Percentiles rank a stretch among this genome's conserved stretches.
Evolutionary conservation across 1,140 invertebrate species (phyloP).

Genomic region (Bombus affinis): DNA sequence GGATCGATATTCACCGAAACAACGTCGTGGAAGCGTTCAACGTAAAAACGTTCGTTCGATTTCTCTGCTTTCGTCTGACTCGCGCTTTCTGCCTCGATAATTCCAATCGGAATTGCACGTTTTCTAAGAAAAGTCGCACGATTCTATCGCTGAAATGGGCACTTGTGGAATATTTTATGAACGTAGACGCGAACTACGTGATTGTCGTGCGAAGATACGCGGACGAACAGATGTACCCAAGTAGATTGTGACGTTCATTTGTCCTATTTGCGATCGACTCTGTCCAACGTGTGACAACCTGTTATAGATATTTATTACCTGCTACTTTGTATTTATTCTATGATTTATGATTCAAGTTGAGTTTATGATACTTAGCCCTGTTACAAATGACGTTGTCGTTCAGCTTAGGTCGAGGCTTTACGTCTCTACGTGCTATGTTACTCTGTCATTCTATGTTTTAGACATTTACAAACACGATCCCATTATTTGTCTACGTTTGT

Average conservation of each 20-base stretch:
- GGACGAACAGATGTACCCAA: too few species aligned
- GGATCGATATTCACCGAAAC: constrained; percentile 2
- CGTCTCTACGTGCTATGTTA: neutral
- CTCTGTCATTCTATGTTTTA: neutral
- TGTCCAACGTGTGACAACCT: neutral
- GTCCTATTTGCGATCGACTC: neutral
- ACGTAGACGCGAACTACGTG: neutral
- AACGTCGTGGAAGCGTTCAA: neutral
- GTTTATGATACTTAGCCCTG: neutral
- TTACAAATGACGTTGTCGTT: neutral
- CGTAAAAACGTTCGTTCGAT: neutral
- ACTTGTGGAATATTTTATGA: neutral
- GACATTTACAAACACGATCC: neutral
- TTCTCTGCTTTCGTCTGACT: too few species aligned
- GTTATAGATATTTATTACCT: neutral
- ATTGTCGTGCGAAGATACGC: neutral
- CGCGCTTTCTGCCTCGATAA: too few species aligned
- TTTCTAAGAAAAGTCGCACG: neutral
- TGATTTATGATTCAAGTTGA: neutral
- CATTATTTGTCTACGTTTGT: too few species aligned
- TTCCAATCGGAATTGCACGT: neutral
- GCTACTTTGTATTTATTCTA: neutral
- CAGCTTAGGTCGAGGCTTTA: neutral
- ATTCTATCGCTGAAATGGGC: neutral
- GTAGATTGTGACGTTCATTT: neutral